Evolutionary conservation across 2,113 vertebrate genomes (phyloP).

Genomic region (Chlorodrepanis virens): DNA sequence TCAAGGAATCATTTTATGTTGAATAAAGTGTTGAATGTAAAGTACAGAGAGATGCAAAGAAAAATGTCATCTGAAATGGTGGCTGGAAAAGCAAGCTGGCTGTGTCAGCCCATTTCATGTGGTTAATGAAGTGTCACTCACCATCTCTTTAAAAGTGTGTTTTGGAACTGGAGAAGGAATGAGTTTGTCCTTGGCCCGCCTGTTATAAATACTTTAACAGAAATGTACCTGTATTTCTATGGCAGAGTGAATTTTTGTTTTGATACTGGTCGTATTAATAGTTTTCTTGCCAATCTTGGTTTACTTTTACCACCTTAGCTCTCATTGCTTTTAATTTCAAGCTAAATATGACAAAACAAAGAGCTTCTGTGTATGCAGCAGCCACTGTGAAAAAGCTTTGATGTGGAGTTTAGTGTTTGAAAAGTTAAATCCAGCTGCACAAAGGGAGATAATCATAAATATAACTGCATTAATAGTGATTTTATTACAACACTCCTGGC

Average conservation of each 20-base stretch:
- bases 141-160: neutral
- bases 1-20: neutral
- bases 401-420: neutral
- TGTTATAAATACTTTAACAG: neutral
- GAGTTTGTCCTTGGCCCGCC: neutral
- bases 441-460: conserved; percentile 35
- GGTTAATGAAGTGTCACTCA: conserved; percentile 40
- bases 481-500: conserved; percentile 55
- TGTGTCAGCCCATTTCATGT: neutral
- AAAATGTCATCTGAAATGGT: neutral
- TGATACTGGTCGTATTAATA: neutral
- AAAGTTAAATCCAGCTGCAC: conserved; percentile 15
- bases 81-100: neutral
- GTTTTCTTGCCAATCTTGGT: neutral
- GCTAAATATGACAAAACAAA: neutral
- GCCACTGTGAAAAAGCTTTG: neutral
- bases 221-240: neutral
- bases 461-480: conserved; percentile 43
- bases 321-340: neutral
- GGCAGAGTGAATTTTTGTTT: neutral
- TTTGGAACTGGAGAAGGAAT: neutral
- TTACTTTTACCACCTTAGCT: neutral
- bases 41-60: neutral
- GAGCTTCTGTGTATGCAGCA: neutral
- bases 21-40: neutral